Percentiles rank a stretch among this genome's conserved stretches.
Conservation (phyloP, 2,888 invertebrate genomes). For the Uloborus plumipes region DNA sequence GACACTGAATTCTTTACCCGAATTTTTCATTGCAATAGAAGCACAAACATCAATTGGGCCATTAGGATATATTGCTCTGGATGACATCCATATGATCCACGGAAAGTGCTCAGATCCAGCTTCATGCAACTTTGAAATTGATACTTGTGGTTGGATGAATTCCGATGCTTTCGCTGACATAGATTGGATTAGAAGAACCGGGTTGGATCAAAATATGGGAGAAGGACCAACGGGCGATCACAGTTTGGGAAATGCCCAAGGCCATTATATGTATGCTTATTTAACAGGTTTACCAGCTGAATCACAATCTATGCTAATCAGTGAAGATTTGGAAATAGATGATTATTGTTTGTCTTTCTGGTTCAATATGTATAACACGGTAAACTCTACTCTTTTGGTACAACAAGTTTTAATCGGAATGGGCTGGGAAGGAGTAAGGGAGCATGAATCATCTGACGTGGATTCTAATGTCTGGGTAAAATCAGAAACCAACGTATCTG, state of each 20-base stretch:
- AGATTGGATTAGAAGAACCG: slow-evolving; percentile 58
- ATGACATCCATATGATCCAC: slow-evolving; percentile 56
- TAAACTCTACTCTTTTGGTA: slow-evolving; percentile 34
- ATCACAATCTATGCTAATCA: slow-evolving; percentile 43
- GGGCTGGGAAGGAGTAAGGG: slow-evolving; percentile 44
- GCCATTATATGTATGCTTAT: slow-evolving; percentile 64
- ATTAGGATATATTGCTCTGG: slow-evolving; percentile 62
- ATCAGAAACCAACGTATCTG: slow-evolving; percentile 45
- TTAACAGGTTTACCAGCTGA: slow-evolving; percentile 28
- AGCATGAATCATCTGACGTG: slow-evolving; percentile 25
- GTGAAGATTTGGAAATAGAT: slow-evolving; percentile 59
- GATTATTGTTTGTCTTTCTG: slow-evolving; percentile 60
- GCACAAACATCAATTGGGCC: slow-evolving; percentile 44
- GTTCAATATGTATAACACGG: slow-evolving; percentile 57
- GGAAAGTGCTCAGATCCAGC: slow-evolving; percentile 55
- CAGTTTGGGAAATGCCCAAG: slow-evolving; percentile 45
- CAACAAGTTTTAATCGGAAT: slow-evolving; percentile 40
- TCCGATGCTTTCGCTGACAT: slow-evolving; percentile 44
- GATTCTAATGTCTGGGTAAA: slow-evolving; percentile 41
- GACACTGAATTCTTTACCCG: slow-evolving; percentile 44
- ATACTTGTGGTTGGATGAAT: slow-evolving; percentile 61
- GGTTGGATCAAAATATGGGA: slow-evolving; percentile 42
- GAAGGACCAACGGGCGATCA: slow-evolving; percentile 57
- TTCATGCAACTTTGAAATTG: slow-evolving; percentile 62
- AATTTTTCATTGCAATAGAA: slow-evolving; percentile 55